Evolutionary conservation across 2,797 vertebrate species (phyloP).

Genomic region (Poeciliopsis presidionis): DNA sequence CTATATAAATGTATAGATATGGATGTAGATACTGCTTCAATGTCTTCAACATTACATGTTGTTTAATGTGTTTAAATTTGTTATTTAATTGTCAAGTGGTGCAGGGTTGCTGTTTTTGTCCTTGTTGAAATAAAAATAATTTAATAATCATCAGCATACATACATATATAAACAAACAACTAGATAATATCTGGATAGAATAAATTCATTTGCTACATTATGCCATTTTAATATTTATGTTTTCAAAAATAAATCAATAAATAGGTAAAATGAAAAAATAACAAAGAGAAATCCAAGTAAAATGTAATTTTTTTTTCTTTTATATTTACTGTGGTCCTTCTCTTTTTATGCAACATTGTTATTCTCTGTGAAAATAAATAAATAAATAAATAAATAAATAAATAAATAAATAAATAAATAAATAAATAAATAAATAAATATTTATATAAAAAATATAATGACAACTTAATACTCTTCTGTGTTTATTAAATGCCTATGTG

Average conservation of each 20-base stretch:
- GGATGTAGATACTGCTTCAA: no score
- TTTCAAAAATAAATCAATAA: not conserved
- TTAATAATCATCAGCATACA: not conserved
- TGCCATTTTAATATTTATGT: not conserved
- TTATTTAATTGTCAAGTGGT: not conserved
- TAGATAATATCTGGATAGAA: not conserved
- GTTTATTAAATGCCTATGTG: not conserved
- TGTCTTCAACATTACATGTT: no score
- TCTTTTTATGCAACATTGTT: not conserved
- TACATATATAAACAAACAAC: not conserved
- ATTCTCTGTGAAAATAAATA: not conserved
- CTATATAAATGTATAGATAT: no score
- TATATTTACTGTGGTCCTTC: not conserved
- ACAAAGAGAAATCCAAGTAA: not conserved
- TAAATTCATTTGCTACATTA: no score
- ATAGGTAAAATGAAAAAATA: not conserved
- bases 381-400: not conserved
- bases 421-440: not conserved
- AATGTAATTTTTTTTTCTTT: not conserved
- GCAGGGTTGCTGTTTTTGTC: not conserved
- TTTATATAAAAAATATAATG: not conserved
- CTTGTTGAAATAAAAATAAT: not conserved
- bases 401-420: not conserved
- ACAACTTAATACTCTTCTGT: not conserved
- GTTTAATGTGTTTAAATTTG: not conserved